Conservation (phyloP, 2,113 vertebrate genomes). For the Corythoichthys haematopterus region DNA sequence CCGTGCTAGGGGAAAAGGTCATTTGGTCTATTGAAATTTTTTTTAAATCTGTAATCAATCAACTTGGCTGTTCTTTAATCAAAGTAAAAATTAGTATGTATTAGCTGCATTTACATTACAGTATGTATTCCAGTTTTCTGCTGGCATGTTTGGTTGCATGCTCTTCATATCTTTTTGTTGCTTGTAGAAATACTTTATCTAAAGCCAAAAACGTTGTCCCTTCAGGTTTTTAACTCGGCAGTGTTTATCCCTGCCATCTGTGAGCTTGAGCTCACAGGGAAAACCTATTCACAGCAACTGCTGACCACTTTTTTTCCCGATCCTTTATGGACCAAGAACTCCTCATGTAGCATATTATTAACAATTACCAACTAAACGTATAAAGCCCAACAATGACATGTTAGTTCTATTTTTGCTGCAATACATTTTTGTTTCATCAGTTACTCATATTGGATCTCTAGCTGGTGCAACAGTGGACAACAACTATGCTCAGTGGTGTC, state of each 20-base stretch:
- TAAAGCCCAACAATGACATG: not conserved
- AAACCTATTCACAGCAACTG: not conserved
- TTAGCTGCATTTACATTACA: not conserved
- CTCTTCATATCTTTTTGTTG: not conserved
- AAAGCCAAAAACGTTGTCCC: not conserved
- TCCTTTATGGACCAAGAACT: not conserved
- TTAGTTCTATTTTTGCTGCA: not conserved
- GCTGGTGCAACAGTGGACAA: not conserved
- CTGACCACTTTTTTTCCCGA: not conserved
- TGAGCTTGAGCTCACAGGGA: not conserved
- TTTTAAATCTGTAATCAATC: not conserved
- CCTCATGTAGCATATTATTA: not conserved
- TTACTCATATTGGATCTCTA: slow-evolving; percentile 1
- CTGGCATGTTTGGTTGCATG: not conserved
- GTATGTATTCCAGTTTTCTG: not conserved
- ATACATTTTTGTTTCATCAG: not conserved
- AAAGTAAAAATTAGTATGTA: not conserved
- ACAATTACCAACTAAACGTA: not conserved
- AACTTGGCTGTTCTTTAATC: not conserved
- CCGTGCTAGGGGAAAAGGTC: not conserved
- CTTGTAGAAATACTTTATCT: not conserved
- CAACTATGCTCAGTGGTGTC: slow-evolving; percentile 12
- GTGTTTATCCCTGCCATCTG: not conserved
- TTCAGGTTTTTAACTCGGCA: not conserved
- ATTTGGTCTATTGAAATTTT: not conserved